Evolutionary conservation across 2,113 vertebrate species (phyloP).

Genomic region (Mormoops blainvillei): DNA sequence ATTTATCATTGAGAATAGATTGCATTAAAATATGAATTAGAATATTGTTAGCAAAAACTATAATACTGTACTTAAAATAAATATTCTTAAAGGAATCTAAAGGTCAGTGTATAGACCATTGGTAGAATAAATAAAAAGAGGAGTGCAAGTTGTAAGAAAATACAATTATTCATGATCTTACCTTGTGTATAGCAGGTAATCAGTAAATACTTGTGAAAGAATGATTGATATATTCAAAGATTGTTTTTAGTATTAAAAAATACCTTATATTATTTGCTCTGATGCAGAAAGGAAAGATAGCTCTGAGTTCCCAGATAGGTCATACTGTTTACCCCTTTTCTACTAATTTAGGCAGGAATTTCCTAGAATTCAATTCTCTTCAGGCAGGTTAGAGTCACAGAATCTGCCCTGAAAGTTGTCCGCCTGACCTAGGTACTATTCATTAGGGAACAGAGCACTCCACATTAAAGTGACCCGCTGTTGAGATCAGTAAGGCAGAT

Average conservation of each 20-base stretch:
- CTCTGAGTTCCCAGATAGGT: neutral
- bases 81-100: constrained; percentile 4
- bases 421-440: neutral
- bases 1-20: neutral
- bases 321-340: neutral
- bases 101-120: neutral
- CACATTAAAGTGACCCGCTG: neutral
- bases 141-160: neutral
- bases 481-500: constrained; percentile 20
- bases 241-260: neutral
- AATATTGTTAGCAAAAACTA: neutral
- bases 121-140: neutral
- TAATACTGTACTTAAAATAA: neutral
- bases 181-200: neutral
- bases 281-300: neutral
- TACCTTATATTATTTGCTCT: neutral
- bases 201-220: neutral
- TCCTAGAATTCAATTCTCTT: constrained; percentile 33
- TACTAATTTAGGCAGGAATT: constrained; percentile 25
- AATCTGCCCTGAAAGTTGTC: constrained; percentile 26
- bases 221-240: neutral
- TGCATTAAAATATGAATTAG: neutral
- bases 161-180: neutral
- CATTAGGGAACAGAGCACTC: neutral
- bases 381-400: constrained; percentile 6